These are phyloP conservation scores for Ceratosolen solmsi DNA, from an alignment of 1,140 invertebrate genomes.

Conservation along the genomic window DNA sequence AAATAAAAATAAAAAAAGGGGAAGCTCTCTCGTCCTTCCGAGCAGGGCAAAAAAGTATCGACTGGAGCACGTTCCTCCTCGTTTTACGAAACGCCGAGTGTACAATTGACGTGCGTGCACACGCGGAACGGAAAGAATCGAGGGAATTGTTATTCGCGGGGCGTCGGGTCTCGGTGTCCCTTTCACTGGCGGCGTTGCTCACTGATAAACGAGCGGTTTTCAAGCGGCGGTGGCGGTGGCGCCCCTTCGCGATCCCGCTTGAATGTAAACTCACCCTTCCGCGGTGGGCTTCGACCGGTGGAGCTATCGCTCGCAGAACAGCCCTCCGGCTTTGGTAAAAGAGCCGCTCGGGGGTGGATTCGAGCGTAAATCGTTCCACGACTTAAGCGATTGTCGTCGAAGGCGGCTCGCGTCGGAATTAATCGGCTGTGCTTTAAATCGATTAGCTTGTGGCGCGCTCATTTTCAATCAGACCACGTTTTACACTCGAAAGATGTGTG, in stretches of 20 bases:
- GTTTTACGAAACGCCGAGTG: background rate
- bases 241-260: conserved; percentile 50
- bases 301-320: background rate
- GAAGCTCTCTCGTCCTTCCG: background rate
- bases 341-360: background rate
- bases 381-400: conserved; percentile 65
- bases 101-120: background rate
- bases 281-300: conserved; percentile 56
- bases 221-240: conserved; percentile 5
- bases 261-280: conserved; percentile 69
- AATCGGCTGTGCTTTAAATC: conserved; percentile 57
- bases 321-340: background rate
- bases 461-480: conserved; percentile 42
- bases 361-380: conserved; percentile 64
- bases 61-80: background rate
- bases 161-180: conserved; percentile 70
- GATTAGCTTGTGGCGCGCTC: conserved; percentile 22
- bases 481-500: background rate
- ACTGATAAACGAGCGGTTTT: conserved; percentile 73
- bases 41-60: conserved; percentile 10
- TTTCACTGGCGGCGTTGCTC: conserved; percentile 71
- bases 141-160: conserved; percentile 70
- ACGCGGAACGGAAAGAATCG: conserved; percentile 31
- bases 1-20: conserved; percentile 59
- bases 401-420: conserved; percentile 55